Base-by-base conservation (phyloP, 2,113 vertebrate genomes). In the Pogona vitticeps region DNA sequence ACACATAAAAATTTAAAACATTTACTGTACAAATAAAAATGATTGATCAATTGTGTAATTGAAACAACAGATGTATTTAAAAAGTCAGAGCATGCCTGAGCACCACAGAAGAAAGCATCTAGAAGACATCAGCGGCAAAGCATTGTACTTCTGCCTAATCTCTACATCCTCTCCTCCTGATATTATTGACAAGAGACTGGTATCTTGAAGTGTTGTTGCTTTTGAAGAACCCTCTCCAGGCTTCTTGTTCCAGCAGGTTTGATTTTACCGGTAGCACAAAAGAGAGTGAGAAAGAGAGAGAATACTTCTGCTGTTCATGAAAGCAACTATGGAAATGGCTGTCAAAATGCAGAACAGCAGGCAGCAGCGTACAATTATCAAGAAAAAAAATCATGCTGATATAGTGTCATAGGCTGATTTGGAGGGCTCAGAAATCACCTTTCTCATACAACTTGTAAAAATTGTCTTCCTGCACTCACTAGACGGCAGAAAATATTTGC, bases 311-410 rank as follows among this genome's bases (percentile, higher is more conserved):
- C 95, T 96, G 96, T 94, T 96, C 95, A 92, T 91, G 91, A 97
- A 97, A 97, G 95, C 96, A 96, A 93, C 96, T 97, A 96, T 96
- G 96, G 95, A 97, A 97, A 96, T 96, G 97, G 95, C 95, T 97
- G 96, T 97, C 96, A 97, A 96, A 96, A 96, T 95, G 95, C 83
- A 94, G 95, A 97, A 94, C 96, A 96, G 96, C 96, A 97, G 96
- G 96, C 90, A 96, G 96, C 95, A 96, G 95, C 93, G 96, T 96
- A 97, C 96, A 97, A 97, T 97, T 97, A 97, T 97, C 96, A 97
- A 95, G 95, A 95, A 96, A 96, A 96, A 95, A 89, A 86, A 93
- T 86, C 96, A 96, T 84, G 97, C 96, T 96, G 96, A 94, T 93
- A 96, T 95, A 90, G 94, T 95, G 96, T 95, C 86, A 84, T 90